Evolutionary conservation across 2,113 vertebrate species (phyloP).

Genomic region (Corydoras sp.): DNA sequence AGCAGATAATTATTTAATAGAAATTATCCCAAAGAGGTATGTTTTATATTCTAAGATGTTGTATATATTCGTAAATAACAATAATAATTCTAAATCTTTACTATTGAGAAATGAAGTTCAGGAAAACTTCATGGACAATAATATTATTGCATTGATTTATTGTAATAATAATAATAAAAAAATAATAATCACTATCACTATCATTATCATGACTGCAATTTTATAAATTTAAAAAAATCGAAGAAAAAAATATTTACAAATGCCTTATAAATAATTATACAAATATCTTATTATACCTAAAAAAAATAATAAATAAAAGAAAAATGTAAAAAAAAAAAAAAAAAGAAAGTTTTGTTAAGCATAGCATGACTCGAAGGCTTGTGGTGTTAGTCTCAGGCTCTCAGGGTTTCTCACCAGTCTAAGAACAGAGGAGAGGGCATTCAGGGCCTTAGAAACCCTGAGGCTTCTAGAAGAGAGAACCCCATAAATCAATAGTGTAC

Average conservation of each 20-base stretch:
- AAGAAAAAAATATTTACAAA: background rate
- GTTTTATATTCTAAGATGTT: too few species aligned
- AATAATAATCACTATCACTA: too few species aligned
- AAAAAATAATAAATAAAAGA: background rate
- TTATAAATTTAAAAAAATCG: too few species aligned
- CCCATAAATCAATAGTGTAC: constrained; percentile 60
- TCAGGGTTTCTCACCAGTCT: constrained; percentile 35
- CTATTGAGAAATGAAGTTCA: too few species aligned
- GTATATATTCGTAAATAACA: too few species aligned
- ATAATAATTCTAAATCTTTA: too few species aligned
- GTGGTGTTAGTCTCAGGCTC: background rate
- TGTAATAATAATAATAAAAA: too few species aligned
- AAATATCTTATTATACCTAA: background rate
- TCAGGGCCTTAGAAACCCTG: constrained; percentile 44
- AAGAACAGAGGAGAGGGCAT: constrained; percentile 43
- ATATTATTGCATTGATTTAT: too few species aligned
- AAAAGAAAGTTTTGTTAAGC: background rate
- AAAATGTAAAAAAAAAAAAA: background rate
- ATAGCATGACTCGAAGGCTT: background rate
- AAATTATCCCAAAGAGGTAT: too few species aligned
- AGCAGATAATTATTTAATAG: too few species aligned
- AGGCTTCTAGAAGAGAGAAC: constrained; percentile 49
- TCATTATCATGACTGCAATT: too few species aligned
- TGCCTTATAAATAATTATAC: background rate
- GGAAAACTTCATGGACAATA: too few species aligned